Conservation (phyloP, 64 coral and sea anemone genomes). For the Actinia tenebrosa region DNA sequence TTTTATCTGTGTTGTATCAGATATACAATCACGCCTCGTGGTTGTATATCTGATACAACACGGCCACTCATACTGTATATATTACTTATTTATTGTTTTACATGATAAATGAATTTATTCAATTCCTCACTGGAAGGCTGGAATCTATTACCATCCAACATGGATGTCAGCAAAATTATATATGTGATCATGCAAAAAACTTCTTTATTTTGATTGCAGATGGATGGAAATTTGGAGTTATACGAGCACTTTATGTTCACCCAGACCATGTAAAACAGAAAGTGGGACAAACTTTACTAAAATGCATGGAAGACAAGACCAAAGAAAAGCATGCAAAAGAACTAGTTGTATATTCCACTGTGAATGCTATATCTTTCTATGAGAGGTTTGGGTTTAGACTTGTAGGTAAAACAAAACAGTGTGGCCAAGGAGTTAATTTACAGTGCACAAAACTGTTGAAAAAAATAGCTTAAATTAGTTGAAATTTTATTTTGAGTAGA, state of each 20-base stretch:
- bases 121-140: too few species aligned
- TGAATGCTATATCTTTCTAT: constrained; percentile 56
- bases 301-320: constrained; percentile 26
- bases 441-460: background rate
- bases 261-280: constrained; percentile 26
- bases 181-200: background rate
- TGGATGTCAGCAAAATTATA: too few species aligned
- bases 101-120: too few species aligned
- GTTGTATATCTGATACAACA: too few species aligned
- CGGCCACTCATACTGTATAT: too few species aligned
- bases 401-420: background rate
- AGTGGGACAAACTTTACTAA: constrained; percentile 23
- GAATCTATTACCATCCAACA: too few species aligned
- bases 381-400: constrained; percentile 21
- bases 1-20: too few species aligned
- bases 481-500: background rate
- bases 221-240: background rate
- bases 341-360: constrained; percentile 10
- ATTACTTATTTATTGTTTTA: too few species aligned
- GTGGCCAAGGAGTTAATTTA: background rate
- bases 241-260: constrained; percentile 38
- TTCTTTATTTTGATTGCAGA: background rate
- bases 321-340: background rate
- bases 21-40: too few species aligned
- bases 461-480: background rate